Evolutionary conservation across 1,140 invertebrate genomes (phyloP).

Genomic region (Drosophila tsacasi): DNA sequence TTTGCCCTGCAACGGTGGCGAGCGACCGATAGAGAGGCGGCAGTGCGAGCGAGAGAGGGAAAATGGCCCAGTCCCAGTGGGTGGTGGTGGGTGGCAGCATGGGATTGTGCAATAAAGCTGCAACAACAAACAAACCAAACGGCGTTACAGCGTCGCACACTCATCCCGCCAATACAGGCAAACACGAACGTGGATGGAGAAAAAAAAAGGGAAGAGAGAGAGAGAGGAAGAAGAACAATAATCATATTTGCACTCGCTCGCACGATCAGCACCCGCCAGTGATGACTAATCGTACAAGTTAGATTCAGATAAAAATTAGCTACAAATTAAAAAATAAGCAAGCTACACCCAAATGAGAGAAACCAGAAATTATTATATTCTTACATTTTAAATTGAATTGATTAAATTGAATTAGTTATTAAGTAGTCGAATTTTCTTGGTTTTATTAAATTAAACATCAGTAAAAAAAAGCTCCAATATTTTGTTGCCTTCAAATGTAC

Average conservation of each 20-base stretch:
- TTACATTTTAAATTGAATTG: background rate
- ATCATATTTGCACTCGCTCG: conserved; percentile 57
- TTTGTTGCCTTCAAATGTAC: no score
- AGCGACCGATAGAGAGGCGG: background rate
- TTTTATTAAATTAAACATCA: no score
- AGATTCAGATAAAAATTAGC: background rate
- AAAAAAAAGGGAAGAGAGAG: background rate
- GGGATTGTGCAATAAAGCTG: conserved; percentile 77
- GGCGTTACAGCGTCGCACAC: conserved; percentile 47
- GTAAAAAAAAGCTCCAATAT: no score
- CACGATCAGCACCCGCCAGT: conserved; percentile 39
- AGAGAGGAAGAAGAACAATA: conserved; percentile 32
- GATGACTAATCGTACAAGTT: background rate
- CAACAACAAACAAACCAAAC: conserved; percentile 69
- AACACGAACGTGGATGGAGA: background rate
- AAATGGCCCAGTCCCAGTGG: conserved; percentile 4
- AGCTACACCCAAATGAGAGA: no score
- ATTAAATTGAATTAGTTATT: background rate
- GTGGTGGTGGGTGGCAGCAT: conserved; percentile 37
- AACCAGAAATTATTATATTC: background rate
- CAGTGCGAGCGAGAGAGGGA: background rate
- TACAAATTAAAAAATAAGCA: background rate
- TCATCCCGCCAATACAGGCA: conserved; percentile 28
- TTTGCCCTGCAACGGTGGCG: conserved; percentile 29
- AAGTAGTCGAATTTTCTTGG: no score